These are phyloP conservation scores for Porites australiensis DNA, from an alignment of 64 coral and sea anemone genomes.

Conservation along the genomic window DNA sequence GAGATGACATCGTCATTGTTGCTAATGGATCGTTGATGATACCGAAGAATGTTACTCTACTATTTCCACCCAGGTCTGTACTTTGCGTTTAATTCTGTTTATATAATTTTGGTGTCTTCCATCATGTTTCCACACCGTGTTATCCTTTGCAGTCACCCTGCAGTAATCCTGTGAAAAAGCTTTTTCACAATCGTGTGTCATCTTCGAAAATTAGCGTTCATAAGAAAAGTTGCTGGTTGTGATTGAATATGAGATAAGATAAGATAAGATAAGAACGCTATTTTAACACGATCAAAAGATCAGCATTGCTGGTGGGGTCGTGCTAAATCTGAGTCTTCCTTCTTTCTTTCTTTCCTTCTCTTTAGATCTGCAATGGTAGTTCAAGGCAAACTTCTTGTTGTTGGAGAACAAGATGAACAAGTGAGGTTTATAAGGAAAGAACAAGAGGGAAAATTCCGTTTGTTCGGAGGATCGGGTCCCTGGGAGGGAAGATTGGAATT, in stretches of 20 bases:
- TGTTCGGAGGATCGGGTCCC: conserved; percentile 61
- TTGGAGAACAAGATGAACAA: conserved; percentile 49
- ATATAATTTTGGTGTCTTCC: not conserved
- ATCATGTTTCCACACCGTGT: not conserved
- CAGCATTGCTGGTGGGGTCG: too few species aligned
- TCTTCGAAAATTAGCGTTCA: not conserved
- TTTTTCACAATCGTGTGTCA: not conserved
- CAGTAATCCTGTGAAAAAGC: not conserved
- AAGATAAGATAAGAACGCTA: too few species aligned
- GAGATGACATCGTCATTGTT: conserved; percentile 70
- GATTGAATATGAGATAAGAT: not conserved
- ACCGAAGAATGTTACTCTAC: conserved; percentile 67
- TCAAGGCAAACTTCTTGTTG: conserved; percentile 61
- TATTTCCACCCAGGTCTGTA: conserved; percentile 63
- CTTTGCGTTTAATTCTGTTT: not conserved
- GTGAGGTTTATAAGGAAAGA: conserved; percentile 48
- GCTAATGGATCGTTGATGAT: conserved; percentile 63
- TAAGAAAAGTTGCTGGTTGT: not conserved
- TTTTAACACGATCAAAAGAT: too few species aligned
- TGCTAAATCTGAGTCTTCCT: not conserved
- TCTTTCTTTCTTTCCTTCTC: not conserved
- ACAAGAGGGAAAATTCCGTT: conserved; percentile 41
- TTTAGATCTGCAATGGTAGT: conserved; percentile 60
- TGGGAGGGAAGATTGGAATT: conserved; percentile 85
- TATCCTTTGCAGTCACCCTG: not conserved